Base-by-base conservation (phyloP, 2,888 invertebrate genomes). In the Epinotia brunnichana region DNA sequence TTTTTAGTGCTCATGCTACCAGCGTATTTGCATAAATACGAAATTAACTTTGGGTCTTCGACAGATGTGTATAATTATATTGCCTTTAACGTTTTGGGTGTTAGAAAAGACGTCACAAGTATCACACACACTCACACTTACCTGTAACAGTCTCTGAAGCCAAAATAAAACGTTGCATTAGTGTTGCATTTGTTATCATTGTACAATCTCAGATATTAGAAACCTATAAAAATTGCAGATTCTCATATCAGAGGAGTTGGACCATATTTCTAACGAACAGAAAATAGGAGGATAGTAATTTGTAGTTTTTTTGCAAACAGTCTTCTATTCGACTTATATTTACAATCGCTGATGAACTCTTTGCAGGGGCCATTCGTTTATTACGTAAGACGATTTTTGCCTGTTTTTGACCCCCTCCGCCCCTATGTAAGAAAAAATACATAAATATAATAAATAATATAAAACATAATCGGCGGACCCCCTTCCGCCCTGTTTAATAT, bases 101-200 rank as follows among this genome's bases (percentile, higher is more conserved):
- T 9, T 15, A 57, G 29, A n/a, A 15, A 70, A 76, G 76, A 80
- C 76, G 57, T 62, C 75, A 80, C 76, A 78, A 72, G 76, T 74
- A 39, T 61, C 61, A 73, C 69, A 76, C 70, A 24, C 21, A 24
- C 21, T 24, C 21, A 2, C 21, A 74, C 85, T 85, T 80, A 85
- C 85, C 85, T 78, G 74, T 75, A 84, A 72, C 29, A 80, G 79
- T 62, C 84, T 81, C 85, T 85, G 74, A 54, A 44, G 77, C 64
- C 60, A 76, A 74, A 71, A 75, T 56, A 77, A 77, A 75, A 73
- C 48, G 39, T 51, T 44, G 15, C 39, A 72, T 72, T 57, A 72
- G 48, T 53, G 29, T 61, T 51, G 17, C 29, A 2, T 29, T 21
- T 29, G 19, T 29, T 57, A 29, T 21, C 4, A 24, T 15, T 7